Conservation (phyloP, 2,797 vertebrate species). For the Botia almorhae region DNA sequence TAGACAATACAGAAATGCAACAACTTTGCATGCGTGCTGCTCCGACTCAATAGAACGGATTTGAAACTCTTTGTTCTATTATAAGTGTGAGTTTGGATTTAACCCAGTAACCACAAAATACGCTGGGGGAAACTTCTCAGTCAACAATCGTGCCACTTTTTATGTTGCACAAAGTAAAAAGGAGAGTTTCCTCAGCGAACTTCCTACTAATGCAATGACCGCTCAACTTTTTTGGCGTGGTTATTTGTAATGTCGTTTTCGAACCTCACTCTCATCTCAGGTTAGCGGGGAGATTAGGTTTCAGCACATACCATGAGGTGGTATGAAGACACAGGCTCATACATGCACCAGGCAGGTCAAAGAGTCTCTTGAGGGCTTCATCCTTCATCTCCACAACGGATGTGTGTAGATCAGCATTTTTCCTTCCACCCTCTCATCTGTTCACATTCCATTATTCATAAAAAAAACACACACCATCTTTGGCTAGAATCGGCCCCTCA, state of each 20-base stretch:
- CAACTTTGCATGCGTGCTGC: neutral
- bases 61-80: constrained; percentile 12
- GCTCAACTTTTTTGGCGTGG: neutral
- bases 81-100: neutral
- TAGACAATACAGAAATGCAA: neutral
- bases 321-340: constrained; percentile 25
- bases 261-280: constrained; percentile 21
- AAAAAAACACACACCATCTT: constrained; percentile 60
- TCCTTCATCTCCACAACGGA: constrained; percentile 44
- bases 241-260: constrained; percentile 20
- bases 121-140: neutral
- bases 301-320: constrained; percentile 36
- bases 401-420: constrained; percentile 54
- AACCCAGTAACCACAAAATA: neutral
- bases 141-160: neutral
- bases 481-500: constrained; percentile 41
- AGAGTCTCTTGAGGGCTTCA: constrained; percentile 29
- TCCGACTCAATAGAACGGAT: neutral
- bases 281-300: constrained; percentile 36
- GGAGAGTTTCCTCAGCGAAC: neutral
- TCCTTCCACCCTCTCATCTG: constrained; percentile 39
- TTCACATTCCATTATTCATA: constrained; percentile 73
- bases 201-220: neutral
- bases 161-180: neutral
- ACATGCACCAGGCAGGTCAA: constrained; percentile 38